These are phyloP conservation scores for Labeo catla DNA, from an alignment of 2,113 vertebrate genomes.

Conservation along the genomic window DNA sequence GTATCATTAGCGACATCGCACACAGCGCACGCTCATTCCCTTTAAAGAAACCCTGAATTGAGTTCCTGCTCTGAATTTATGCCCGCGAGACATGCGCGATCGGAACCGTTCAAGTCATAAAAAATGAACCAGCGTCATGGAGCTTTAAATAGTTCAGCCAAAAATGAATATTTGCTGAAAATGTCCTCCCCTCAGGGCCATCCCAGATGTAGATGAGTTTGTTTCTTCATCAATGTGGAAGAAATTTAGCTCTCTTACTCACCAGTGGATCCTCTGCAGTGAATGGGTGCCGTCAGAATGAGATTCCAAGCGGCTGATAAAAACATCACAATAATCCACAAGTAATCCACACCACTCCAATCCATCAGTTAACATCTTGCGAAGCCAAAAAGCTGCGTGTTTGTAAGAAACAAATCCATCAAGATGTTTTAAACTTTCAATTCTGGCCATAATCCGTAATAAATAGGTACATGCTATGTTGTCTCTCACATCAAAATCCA, in stretches of 20 bases:
- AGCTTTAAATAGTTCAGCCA: conserved; percentile 7
- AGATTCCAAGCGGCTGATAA: not conserved
- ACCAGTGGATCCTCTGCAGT: not conserved
- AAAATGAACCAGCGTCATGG: not conserved
- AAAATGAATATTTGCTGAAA: not conserved
- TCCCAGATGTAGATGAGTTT: not conserved
- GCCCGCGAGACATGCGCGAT: not conserved
- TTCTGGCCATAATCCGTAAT: not conserved
- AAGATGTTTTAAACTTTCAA: not conserved
- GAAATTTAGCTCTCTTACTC: not conserved
- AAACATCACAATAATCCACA: not conserved
- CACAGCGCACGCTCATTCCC: conserved; percentile 1
- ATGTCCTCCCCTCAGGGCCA: not conserved
- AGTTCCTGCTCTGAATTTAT: not conserved
- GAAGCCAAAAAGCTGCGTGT: not conserved
- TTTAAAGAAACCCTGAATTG: conserved; percentile 7
- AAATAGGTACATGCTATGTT: not conserved
- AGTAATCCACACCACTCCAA: not conserved
- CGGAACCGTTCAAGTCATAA: not conserved
- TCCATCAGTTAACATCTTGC: not conserved
- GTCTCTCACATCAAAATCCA: not conserved
- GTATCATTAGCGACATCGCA: conserved; percentile 34
- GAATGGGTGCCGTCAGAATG: not conserved
- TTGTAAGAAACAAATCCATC: not conserved
- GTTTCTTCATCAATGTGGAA: not conserved